Conservation (phyloP, 2,797 vertebrate species). For the Hypotaenidia okinawae region DNA sequence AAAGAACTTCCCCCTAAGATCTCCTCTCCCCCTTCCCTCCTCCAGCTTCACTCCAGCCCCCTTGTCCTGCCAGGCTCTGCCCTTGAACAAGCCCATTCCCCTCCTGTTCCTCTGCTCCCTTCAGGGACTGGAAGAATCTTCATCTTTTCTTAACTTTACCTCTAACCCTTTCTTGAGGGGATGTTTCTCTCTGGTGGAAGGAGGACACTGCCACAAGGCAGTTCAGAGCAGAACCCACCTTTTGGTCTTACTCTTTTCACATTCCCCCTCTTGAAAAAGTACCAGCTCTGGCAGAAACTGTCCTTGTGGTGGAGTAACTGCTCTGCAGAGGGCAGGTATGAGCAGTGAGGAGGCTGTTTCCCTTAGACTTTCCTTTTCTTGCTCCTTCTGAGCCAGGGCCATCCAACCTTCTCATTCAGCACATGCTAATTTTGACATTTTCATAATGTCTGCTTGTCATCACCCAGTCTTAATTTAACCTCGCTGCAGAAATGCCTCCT, state of each 20-base stretch:
- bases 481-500: conserved; percentile 47
- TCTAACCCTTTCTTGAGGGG: background rate
- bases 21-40: no score
- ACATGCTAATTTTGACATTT: conserved; percentile 78
- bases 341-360: background rate
- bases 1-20: no score
- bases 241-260: background rate
- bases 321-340: background rate
- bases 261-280: background rate
- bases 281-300: background rate
- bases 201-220: background rate
- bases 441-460: conserved; percentile 61
- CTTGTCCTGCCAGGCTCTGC: no score
- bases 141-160: background rate
- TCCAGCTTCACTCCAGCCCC: no score
- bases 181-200: accelerated
- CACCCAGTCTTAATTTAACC: conserved; percentile 68
- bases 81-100: no score
- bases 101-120: no score
- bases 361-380: background rate
- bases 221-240: background rate
- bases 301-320: background rate
- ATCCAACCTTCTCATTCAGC: background rate
- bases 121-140: background rate
- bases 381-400: background rate